phyloP scores from a whole-genome alignment of 1,140 invertebrate species.

The Musca domestica region DNA sequence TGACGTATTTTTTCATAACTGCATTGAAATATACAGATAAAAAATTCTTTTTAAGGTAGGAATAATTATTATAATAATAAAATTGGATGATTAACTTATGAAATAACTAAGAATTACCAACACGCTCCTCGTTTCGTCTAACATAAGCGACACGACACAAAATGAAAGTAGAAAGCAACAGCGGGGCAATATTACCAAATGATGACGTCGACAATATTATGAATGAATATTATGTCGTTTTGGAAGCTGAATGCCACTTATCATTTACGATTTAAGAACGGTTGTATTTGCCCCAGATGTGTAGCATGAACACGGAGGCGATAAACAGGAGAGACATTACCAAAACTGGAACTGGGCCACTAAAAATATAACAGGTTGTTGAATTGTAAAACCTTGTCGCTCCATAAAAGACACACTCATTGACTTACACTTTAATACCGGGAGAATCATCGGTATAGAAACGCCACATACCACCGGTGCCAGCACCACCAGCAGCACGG shows the following conservation, averaged over 20 bases:
- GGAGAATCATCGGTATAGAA: constrained; percentile 99
- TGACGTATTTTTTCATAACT: constrained; percentile 4
- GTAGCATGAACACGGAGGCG: constrained; percentile 98
- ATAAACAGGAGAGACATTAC: constrained; percentile 99
- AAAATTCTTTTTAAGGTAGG: not conserved
- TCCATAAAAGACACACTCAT: not conserved
- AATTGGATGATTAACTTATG: constrained; percentile 16
- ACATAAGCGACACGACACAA: not conserved
- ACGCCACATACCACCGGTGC: constrained; percentile 97
- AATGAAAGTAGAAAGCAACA: constrained; percentile 8
- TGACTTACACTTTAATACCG: constrained; percentile 96
- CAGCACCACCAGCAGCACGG: constrained; percentile 76
- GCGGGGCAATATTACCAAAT: not conserved
- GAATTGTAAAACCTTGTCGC: not conserved
- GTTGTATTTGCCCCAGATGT: constrained; percentile 99
- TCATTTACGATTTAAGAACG: constrained; percentile 66
- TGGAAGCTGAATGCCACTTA: not conserved
- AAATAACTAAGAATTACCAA: constrained; percentile 16
- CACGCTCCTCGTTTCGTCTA: not conserved
- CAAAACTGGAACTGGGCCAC: constrained; percentile 97
- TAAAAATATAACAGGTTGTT: constrained; percentile 58
- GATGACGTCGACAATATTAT: constrained; percentile 16
- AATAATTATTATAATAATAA: constrained; percentile 8
- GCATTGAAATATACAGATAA: not conserved
- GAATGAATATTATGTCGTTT: constrained; percentile 8